phyloP scores from a whole-genome alignment of 2,113 vertebrate species.

The Gopherus evgoodei region DNA sequence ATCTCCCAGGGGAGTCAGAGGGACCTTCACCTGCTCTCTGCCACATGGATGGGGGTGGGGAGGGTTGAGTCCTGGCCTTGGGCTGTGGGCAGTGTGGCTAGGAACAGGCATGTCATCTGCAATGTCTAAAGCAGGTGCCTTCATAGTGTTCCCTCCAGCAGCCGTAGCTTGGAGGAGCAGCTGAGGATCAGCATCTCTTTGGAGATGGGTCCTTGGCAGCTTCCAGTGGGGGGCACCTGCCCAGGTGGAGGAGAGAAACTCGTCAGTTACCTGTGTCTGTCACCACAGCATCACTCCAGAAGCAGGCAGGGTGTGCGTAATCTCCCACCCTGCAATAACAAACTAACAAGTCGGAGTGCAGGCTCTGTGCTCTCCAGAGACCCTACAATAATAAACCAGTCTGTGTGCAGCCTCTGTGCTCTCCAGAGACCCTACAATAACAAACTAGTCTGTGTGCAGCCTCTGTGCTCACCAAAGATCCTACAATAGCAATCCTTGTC shows the following conservation, averaged over 20 bases:
- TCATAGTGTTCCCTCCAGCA: slow-evolving; percentile 3
- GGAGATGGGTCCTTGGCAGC: too few relatives aligned
- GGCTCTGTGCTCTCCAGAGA: neutral
- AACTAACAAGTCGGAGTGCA: too few relatives aligned
- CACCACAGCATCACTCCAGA: too few relatives aligned
- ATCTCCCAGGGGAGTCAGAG: too few relatives aligned
- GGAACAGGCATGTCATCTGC: neutral
- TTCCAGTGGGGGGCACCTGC: neutral
- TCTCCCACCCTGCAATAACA: neutral
- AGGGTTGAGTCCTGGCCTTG: neutral
- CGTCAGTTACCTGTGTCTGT: neutral
- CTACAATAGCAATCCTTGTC: too few relatives aligned
- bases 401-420: neutral
- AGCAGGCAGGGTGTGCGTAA: too few relatives aligned
- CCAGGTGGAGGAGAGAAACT: neutral
- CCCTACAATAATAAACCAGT: neutral
- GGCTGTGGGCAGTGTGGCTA: neutral
- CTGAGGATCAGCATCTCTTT: neutral
- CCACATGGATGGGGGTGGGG: neutral
- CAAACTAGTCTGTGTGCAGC: too few relatives aligned
- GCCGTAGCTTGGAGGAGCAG: neutral
- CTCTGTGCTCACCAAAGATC: too few relatives aligned
- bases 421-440: neutral
- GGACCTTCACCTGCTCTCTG: neutral
- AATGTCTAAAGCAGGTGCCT: neutral